phyloP scores from a whole-genome alignment of 2,797 vertebrate genomes.

The Eupleurogrammus muticus region DNA sequence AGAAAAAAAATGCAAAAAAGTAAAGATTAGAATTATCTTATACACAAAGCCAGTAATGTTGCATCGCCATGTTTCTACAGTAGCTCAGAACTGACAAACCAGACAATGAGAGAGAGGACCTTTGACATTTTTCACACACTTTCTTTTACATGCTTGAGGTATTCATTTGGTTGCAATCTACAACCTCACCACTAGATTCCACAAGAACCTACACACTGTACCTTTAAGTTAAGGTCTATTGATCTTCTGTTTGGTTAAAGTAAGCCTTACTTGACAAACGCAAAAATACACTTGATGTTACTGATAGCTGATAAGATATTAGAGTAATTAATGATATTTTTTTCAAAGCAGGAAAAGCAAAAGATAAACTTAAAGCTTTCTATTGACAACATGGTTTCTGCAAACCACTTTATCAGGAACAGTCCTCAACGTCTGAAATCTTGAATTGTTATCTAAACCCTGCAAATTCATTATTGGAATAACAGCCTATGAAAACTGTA shows the following conservation, averaged over 20 bases:
- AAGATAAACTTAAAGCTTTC: background rate
- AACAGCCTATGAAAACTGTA: background rate
- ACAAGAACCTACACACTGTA: background rate
- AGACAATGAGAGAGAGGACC: too few species aligned
- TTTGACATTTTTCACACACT: too few species aligned
- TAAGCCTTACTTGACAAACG: slow-evolving; percentile 2
- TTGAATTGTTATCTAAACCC: background rate
- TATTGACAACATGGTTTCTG: background rate
- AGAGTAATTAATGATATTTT: background rate
- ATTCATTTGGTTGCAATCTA: too few species aligned
- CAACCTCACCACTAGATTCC: too few species aligned
- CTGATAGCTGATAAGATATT: background rate
- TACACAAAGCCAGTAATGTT: too few species aligned
- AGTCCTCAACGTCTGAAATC: background rate
- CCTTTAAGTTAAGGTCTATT: background rate
- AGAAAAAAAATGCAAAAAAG: too few species aligned
- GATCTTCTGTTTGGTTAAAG: background rate
- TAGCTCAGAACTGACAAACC: too few species aligned
- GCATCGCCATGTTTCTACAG: too few species aligned
- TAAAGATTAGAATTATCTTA: too few species aligned
- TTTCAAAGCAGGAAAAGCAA: background rate
- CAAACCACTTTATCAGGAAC: background rate
- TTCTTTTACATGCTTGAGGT: too few species aligned
- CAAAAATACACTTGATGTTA: background rate
- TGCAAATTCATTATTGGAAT: background rate